Percentiles rank a stretch among this genome's conserved stretches.
Evolutionary conservation across 2,888 invertebrate genomes (phyloP).

Genomic region (Euzophera pinguis): DNA sequence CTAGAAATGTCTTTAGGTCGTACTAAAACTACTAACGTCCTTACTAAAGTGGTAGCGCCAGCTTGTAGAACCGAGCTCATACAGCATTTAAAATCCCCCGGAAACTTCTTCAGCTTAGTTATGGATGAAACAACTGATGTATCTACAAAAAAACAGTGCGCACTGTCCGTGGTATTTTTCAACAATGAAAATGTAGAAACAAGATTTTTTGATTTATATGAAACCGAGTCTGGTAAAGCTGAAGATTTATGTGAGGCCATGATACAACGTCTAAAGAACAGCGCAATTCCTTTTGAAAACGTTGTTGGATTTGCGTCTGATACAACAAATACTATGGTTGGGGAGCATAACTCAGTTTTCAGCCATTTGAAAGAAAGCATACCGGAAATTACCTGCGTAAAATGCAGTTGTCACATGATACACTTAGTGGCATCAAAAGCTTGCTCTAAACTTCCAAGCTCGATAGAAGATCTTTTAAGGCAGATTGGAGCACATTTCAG

Average conservation of each 20-base stretch:
- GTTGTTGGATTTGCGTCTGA: too few species aligned
- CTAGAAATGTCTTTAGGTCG: background rate
- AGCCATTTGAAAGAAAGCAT: too few species aligned
- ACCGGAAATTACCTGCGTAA: too few species aligned
- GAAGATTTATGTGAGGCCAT: slow-evolving; percentile 14
- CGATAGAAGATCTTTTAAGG: too few species aligned
- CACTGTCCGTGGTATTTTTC: slow-evolving; percentile 1
- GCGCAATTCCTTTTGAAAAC: slow-evolving; percentile 17
- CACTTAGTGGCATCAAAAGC: too few species aligned
- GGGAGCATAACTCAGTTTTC: slow-evolving; percentile 32
- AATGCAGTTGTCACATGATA: too few species aligned
- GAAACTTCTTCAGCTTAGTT: background rate
- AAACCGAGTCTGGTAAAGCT: slow-evolving; percentile 20
- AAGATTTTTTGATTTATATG: slow-evolving; percentile 12
- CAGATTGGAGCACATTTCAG: too few species aligned
- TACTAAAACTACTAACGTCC: background rate
- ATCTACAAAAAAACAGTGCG: slow-evolving; percentile 3
- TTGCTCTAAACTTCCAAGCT: too few species aligned
- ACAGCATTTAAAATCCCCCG: background rate
- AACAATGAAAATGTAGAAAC: background rate
- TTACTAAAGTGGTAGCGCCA: background rate
- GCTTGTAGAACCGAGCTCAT: background rate
- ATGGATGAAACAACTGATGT: slow-evolving; percentile 6
- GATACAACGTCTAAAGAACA: background rate
- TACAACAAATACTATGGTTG: slow-evolving; percentile 33